Evolutionary conservation across 2,888 invertebrate genomes (phyloP).

Genomic region (Acanthosepion pharaonis): DNA sequence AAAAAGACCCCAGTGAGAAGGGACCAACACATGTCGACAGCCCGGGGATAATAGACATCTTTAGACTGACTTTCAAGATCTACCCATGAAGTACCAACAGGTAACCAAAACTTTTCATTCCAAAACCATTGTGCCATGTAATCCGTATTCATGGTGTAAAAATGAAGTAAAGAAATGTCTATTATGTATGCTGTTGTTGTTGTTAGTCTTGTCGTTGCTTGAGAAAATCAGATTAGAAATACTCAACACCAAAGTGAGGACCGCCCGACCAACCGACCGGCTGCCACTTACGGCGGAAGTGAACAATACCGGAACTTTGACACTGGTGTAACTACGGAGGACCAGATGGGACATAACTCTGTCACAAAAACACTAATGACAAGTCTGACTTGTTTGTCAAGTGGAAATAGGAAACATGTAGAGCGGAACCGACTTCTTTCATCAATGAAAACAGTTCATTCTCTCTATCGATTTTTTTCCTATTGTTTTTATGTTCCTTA

Average conservation of each 20-base stretch:
- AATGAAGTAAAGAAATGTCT: background rate
- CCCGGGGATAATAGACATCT: constrained; percentile 41
- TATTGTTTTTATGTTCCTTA: background rate
- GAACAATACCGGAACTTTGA: constrained; percentile 22
- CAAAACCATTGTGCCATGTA: background rate
- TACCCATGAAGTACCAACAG: background rate
- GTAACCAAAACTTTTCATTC: constrained; percentile 44
- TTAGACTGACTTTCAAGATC: background rate
- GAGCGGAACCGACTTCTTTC: background rate
- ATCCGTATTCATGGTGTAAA: constrained; percentile 36
- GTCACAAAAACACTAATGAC: background rate
- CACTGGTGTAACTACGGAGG: constrained; percentile 7
- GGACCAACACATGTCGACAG: constrained; percentile 24
- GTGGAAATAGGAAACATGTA: background rate
- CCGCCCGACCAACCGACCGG: background rate
- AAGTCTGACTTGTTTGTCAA: background rate
- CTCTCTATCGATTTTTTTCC: background rate
- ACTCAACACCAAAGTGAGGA: background rate
- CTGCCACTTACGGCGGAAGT: constrained; percentile 33
- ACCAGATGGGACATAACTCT: background rate
- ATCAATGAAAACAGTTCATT: background rate
- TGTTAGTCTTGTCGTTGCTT: background rate
- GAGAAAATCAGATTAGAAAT: background rate
- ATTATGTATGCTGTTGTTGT: background rate
- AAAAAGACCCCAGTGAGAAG: background rate